Conservation (phyloP, 2,113 vertebrate species). For the Cryptomyrus ogoouensis region DNA sequence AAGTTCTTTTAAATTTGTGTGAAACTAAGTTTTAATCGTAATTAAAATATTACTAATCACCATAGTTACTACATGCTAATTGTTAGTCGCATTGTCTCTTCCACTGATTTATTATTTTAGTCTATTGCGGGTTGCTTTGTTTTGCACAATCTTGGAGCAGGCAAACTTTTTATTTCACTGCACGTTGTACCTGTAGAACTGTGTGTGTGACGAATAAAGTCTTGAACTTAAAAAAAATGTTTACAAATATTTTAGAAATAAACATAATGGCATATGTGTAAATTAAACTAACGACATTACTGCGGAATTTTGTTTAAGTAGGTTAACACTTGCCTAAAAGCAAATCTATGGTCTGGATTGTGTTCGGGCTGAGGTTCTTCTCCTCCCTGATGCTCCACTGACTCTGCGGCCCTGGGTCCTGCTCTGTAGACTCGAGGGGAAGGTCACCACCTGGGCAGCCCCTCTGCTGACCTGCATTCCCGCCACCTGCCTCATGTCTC, state of each 20-base stretch:
- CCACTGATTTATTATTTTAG: not conserved
- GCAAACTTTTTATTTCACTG: no score
- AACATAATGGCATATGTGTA: not conserved
- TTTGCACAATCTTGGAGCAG: not conserved
- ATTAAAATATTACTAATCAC: not conserved
- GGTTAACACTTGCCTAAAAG: slow-evolving; percentile 37
- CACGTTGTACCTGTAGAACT: not conserved
- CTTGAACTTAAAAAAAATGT: not conserved
- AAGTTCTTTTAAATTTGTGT: not conserved
- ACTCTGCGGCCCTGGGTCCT: slow-evolving; percentile 49
- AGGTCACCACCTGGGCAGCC: slow-evolving; percentile 60
- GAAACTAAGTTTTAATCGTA: not conserved
- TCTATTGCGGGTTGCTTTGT: not conserved
- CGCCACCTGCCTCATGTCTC: slow-evolving; percentile 69
- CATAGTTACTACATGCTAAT: not conserved
- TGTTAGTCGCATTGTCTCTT: not conserved
- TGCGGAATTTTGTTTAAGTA: not conserved
- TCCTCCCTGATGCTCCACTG: slow-evolving; percentile 45
- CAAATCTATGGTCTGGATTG: slow-evolving; percentile 50
- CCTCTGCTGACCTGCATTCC: slow-evolving; percentile 55
- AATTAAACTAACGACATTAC: not conserved
- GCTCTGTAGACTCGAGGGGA: slow-evolving; percentile 55
- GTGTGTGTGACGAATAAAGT: not conserved
- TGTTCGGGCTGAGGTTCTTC: slow-evolving; percentile 39
- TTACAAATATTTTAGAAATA: not conserved